phyloP scores from a whole-genome alignment of 2,888 invertebrate genomes.

The Sinohyriopsis cumingii region DNA sequence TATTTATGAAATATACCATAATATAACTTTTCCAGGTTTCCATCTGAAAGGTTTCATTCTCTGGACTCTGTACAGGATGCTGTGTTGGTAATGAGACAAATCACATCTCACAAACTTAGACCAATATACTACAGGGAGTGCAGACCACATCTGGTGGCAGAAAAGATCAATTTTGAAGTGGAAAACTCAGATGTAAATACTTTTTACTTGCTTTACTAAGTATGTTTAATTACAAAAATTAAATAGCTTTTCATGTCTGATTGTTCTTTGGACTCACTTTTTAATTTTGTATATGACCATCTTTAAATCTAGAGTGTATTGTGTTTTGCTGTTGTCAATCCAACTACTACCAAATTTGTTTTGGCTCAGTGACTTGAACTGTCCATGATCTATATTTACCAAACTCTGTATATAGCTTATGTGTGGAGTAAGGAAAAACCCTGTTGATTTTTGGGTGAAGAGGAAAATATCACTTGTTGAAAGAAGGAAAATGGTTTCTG shows the following conservation, averaged over 20 bases:
- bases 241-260: background rate
- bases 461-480: too few relatives aligned
- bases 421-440: too few relatives aligned
- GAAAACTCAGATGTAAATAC: slow-evolving; percentile 38
- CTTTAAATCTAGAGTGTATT: too few relatives aligned
- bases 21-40: slow-evolving; percentile 71
- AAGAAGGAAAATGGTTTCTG: too few relatives aligned
- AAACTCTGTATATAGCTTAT: too few relatives aligned
- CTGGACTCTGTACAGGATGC: slow-evolving; percentile 80
- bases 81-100: slow-evolving; percentile 82
- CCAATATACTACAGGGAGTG: slow-evolving; percentile 83
- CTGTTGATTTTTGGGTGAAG: too few relatives aligned
- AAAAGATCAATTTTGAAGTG: slow-evolving; percentile 80
- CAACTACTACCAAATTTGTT: too few relatives aligned
- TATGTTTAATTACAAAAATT: background rate
- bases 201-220: background rate
- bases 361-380: too few relatives aligned
- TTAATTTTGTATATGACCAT: too few relatives aligned
- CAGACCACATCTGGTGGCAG: slow-evolving; percentile 88
- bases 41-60: slow-evolving; percentile 86
- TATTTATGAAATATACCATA: background rate
- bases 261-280: background rate
- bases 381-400: too few relatives aligned
- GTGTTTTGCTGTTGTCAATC: too few relatives aligned
- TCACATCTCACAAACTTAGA: slow-evolving; percentile 88